These are phyloP conservation scores for Philotrypesis tridentata DNA, from an alignment of 1,140 invertebrate species.

Conservation along the genomic window DNA sequence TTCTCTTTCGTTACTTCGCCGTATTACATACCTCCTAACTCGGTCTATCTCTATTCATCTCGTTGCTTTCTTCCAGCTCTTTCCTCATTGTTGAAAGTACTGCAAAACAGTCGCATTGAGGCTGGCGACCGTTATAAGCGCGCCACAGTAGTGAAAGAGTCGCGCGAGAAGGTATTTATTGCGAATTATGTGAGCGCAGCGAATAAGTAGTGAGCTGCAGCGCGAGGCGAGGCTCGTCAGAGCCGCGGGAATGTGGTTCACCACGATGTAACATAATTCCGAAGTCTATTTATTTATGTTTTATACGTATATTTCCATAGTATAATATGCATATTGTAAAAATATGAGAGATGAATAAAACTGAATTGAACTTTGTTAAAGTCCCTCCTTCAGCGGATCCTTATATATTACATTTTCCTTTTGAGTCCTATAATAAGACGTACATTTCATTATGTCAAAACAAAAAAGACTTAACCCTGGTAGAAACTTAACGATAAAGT, in stretches of 20 bases:
- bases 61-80: neutral
- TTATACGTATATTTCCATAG: neutral
- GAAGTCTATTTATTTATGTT: slow-evolving; percentile 21
- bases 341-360: slow-evolving; percentile 22
- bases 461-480: no score
- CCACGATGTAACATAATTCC: slow-evolving; percentile 15
- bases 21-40: neutral
- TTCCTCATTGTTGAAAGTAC: slow-evolving; percentile 28
- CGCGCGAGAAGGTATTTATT: slow-evolving; percentile 70
- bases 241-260: slow-evolving; percentile 15
- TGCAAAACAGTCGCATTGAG: neutral
- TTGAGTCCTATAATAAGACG: no score
- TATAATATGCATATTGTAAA: slow-evolving; percentile 16
- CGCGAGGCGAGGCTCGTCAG: neutral
- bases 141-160: slow-evolving; percentile 58
- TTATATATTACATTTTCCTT: neutral
- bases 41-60: neutral
- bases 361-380: neutral
- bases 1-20: neutral
- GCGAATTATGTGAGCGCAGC: slow-evolving; percentile 54
- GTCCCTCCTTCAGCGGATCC: neutral
- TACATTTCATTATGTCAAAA: no score
- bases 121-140: slow-evolving; percentile 6
- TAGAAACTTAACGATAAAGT: no score
- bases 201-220: neutral